Conservation (phyloP, 2,888 invertebrate genomes). For the Eledona agricola region DNA sequence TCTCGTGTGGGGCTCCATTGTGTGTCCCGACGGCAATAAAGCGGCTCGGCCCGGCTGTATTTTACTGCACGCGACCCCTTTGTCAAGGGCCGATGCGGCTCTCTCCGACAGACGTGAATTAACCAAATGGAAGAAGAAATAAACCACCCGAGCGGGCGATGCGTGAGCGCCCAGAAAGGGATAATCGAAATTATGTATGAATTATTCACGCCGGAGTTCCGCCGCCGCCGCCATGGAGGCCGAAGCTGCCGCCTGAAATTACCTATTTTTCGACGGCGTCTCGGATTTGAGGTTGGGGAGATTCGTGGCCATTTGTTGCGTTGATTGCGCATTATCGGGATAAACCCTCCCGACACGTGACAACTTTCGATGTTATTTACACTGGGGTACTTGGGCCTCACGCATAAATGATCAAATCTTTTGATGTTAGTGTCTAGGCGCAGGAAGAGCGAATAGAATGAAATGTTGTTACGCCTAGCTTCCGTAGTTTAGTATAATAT, state of each 20-base stretch:
- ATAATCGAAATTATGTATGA: slow-evolving; percentile 37
- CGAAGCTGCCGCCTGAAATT: slow-evolving; percentile 3
- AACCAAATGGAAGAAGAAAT: slow-evolving; percentile 33
- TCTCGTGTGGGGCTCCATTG: slow-evolving; percentile 47
- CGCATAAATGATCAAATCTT: too few species aligned
- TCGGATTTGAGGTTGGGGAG: slow-evolving; percentile 7
- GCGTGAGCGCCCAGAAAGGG: slow-evolving; percentile 33
- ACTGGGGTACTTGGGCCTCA: too few species aligned
- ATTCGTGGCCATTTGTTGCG: slow-evolving; percentile 3
- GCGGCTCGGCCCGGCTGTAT: slow-evolving; percentile 39
- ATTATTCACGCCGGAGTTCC: slow-evolving; percentile 30
- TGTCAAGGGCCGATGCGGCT: slow-evolving; percentile 25
- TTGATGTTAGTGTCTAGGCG: too few species aligned
- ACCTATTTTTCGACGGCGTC: slow-evolving; percentile 13
- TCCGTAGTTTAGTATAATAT: too few species aligned
- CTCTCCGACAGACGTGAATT: slow-evolving; percentile 32
- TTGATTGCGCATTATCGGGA: slow-evolving; percentile 7
- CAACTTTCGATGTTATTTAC: too few species aligned
- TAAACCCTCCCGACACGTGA: slow-evolving; percentile 1
- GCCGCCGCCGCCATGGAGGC: slow-evolving; percentile 18
- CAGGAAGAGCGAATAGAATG: too few species aligned
- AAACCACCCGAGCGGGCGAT: slow-evolving; percentile 34
- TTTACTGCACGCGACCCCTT: slow-evolving; percentile 39
- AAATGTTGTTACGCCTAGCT: too few species aligned
- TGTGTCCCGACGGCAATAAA: slow-evolving; percentile 43